phyloP scores from a whole-genome alignment of 2,888 invertebrate species.

The Scaeva pyrastri region DNA sequence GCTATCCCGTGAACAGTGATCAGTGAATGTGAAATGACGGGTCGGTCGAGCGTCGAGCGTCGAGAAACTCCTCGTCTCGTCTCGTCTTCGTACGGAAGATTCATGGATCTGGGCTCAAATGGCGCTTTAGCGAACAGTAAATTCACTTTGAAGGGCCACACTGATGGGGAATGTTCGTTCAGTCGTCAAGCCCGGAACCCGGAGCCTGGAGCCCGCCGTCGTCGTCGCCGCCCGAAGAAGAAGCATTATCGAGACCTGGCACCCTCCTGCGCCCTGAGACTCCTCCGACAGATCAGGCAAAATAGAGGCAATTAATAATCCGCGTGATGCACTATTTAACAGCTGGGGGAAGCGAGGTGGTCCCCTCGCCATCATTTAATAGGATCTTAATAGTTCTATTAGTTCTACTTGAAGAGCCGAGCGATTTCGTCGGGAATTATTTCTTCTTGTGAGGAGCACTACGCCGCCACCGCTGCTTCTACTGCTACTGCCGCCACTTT shows the following conservation, averaged over 20 bases:
- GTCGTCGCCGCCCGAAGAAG: neutral
- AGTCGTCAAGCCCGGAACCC: neutral
- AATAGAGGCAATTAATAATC: conserved; percentile 77
- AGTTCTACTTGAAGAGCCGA: conserved; percentile 47
- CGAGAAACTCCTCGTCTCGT: conserved; percentile 33
- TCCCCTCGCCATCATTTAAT: conserved; percentile 61
- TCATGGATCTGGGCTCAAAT: conserved; percentile 64
- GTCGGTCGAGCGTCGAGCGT: conserved; percentile 10
- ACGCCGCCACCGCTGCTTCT: neutral
- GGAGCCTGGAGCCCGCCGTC: too few species aligned
- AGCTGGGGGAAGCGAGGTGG: conserved; percentile 68
- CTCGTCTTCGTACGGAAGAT: conserved; percentile 57
- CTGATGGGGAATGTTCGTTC: conserved; percentile 16
- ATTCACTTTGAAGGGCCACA: conserved; percentile 52
- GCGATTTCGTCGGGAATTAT: conserved; percentile 12
- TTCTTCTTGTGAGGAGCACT: conserved; percentile 30
- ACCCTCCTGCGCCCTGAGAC: conserved; percentile 8
- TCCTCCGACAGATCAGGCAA: conserved; percentile 54
- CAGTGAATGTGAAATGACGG: neutral
- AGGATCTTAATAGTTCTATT: conserved; percentile 76
- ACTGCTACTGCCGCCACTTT: conserved; percentile 57
- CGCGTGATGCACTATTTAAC: conserved; percentile 75
- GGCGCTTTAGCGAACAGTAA: conserved; percentile 62
- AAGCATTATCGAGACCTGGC: conserved; percentile 13
- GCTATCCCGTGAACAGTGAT: conserved; percentile 7